Evolutionary conservation across 2,113 vertebrate species (phyloP).

Genomic region (Macquaria australasica): DNA sequence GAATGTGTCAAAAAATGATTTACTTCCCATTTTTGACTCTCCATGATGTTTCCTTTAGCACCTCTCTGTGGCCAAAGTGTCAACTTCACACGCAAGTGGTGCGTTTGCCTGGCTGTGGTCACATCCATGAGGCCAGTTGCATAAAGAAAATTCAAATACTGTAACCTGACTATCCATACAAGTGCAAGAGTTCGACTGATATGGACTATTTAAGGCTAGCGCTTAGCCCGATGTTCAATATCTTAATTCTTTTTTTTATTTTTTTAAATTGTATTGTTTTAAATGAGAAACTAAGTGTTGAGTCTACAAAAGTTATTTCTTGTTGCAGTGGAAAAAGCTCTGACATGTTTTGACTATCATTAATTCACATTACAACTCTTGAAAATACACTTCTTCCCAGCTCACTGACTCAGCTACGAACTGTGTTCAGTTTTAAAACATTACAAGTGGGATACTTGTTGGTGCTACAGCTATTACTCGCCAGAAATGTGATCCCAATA

Average conservation of each 20-base stretch:
- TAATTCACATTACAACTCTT: not conserved
- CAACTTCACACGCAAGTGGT: not conserved
- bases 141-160: slow-evolving; percentile 37
- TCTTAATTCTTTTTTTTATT: not conserved
- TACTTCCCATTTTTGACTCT: not conserved
- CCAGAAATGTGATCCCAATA: too few species aligned
- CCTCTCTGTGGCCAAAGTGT: not conserved
- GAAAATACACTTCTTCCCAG: not conserved
- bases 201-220: not conserved
- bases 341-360: not conserved
- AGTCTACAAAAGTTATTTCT: not conserved
- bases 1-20: not conserved
- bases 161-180: not conserved
- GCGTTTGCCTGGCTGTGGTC: slow-evolving; percentile 59
- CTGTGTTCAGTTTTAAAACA: not conserved
- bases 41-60: not conserved
- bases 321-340: not conserved
- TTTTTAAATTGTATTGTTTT: too few species aligned
- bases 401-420: not conserved
- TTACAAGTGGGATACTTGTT: too few species aligned
- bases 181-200: slow-evolving; percentile 6
- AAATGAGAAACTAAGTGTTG: not conserved
- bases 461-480: too few species aligned
- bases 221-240: not conserved
- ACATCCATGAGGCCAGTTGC: slow-evolving; percentile 64